Percentiles rank a stretch among this genome's conserved stretches.
Conservation (phyloP, 2,888 invertebrate species). For the Trachelus tabidus region DNA sequence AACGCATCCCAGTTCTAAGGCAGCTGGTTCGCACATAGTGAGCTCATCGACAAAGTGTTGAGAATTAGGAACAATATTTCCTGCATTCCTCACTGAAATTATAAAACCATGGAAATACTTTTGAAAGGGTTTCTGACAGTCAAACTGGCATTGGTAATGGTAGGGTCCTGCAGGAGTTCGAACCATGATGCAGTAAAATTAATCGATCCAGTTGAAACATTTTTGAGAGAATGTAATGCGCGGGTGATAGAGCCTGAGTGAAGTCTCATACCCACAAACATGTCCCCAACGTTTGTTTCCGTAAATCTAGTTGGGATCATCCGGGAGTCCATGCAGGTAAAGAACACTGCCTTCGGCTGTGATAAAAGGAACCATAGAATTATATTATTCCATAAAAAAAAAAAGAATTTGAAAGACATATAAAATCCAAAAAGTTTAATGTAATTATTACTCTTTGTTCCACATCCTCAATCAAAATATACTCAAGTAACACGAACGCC, state of each 20-base stretch:
- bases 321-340: slow-evolving; percentile 98
- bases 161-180: not conserved
- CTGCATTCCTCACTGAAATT: slow-evolving; percentile 91
- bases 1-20: slow-evolving; percentile 93
- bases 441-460: not conserved
- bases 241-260: slow-evolving; percentile 33
- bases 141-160: not conserved
- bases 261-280: slow-evolving; percentile 86
- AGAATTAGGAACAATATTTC: slow-evolving; percentile 93
- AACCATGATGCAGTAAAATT: not conserved
- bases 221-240: slow-evolving; percentile 8
- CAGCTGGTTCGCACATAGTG: slow-evolving; percentile 95
- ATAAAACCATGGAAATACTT: slow-evolving; percentile 8
- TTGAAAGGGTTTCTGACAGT: not conserved
- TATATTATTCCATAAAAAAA: slow-evolving; percentile 16
- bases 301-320: slow-evolving; percentile 97
- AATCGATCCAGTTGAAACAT: not conserved
- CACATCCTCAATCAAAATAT: not conserved
- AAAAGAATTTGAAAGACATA: slow-evolving; percentile 11
- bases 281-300: slow-evolving; percentile 95
- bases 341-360: slow-evolving; percentile 96
- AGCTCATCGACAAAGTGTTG: slow-evolving; percentile 87
- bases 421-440: slow-evolving; percentile 5
- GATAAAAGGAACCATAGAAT: slow-evolving; percentile 42
- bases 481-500: not conserved